phyloP scores from a whole-genome alignment of 53 echinoderm and acorn worm genomes.

The Zoroaster sp. region DNA sequence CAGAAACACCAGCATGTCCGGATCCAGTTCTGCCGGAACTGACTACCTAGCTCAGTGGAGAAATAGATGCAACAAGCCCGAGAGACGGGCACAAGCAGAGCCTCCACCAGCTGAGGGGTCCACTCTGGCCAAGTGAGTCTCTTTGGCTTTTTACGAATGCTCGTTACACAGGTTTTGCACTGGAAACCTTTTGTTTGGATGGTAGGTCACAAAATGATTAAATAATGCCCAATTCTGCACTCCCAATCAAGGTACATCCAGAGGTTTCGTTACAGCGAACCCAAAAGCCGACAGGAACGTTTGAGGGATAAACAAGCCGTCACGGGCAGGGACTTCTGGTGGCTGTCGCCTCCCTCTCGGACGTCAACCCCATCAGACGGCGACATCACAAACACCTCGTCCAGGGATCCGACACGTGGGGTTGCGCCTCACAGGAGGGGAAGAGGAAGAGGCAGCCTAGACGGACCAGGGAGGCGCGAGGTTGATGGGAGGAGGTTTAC shows the following conservation, averaged over 20 bases:
- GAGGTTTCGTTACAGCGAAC: conserved; percentile 78
- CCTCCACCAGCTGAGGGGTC: conserved; percentile 33
- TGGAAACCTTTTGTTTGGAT: too few species aligned
- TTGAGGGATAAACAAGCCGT: conserved; percentile 4
- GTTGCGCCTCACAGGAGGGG: background rate
- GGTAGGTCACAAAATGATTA: too few species aligned
- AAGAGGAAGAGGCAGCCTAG: background rate
- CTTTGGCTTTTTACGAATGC: too few species aligned
- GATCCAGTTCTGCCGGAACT: background rate
- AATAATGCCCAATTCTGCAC: too few species aligned
- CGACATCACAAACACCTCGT: background rate
- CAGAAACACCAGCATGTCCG: background rate
- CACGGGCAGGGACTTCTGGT: conserved; percentile 50
- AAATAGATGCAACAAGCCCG: background rate
- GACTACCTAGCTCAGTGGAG: conserved; percentile 45
- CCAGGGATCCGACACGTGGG: background rate
- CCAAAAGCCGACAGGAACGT: conserved; percentile 75
- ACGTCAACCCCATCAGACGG: conserved; percentile 33
- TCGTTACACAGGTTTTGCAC: too few species aligned
- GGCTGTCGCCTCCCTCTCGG: conserved; percentile 71
- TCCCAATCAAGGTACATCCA: conserved; percentile 85
- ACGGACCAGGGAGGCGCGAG: background rate
- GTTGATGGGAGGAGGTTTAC: background rate
- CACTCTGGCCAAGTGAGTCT: conserved; percentile 55
- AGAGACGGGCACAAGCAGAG: background rate